Conservation (phyloP, 2,113 vertebrate species). For the Microcebus murinus region DNA sequence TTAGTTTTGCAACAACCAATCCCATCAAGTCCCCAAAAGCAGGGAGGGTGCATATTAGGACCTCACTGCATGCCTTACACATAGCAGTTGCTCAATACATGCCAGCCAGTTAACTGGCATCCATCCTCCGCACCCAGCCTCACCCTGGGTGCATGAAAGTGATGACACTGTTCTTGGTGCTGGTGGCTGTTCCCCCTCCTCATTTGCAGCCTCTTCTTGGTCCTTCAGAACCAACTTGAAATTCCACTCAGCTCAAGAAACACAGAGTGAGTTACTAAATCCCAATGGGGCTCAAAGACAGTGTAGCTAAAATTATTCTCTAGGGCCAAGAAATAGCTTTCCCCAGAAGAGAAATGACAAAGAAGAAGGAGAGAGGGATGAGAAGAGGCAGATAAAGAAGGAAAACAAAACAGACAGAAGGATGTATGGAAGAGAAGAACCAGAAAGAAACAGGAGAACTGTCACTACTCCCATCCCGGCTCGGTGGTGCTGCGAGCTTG, state of each 20-base stretch:
- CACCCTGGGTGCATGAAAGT: not conserved
- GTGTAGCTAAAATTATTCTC: not conserved
- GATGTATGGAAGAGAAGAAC: too few species aligned
- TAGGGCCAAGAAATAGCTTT: not conserved
- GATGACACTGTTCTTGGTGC: too few species aligned
- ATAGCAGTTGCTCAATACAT: not conserved
- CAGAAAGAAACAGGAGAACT: too few species aligned
- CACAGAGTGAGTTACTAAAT: not conserved
- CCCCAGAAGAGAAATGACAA: not conserved
- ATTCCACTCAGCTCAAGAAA: not conserved
- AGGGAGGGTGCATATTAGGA: not conserved
- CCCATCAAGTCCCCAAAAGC: not conserved
- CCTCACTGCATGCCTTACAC: not conserved
- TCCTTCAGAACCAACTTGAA: not conserved
- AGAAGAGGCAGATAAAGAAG: not conserved
- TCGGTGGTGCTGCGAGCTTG: not conserved
- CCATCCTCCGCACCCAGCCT: not conserved
- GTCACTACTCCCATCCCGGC: accelerated
- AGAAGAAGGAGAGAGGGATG: not conserved
- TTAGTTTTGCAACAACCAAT: not conserved
- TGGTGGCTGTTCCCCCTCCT: not conserved
- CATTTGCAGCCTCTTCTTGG: not conserved
- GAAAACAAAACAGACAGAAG: not conserved
- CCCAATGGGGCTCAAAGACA: not conserved
- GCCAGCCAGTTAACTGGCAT: not conserved